A percentile compares a stretch with the other conserved stretches of the same genome.
phyloP scores from a whole-genome alignment of 1,140 invertebrate genomes.

The Achroia grisella region DNA sequence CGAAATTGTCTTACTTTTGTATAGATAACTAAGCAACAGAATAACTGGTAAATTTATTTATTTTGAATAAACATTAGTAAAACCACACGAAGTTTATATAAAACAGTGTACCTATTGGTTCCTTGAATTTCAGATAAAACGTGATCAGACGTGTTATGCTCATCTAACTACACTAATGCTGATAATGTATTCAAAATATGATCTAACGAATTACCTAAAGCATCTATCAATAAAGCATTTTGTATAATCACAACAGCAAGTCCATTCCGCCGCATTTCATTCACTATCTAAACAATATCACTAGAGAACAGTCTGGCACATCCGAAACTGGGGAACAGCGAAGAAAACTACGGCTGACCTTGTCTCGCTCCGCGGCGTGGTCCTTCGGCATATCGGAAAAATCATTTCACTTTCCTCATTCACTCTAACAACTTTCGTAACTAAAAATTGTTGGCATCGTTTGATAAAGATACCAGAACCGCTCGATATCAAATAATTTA shows the following conservation, averaged over 20 bases:
- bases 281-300: slow-evolving; percentile 67
- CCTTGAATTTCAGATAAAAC: slow-evolving; percentile 42
- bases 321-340: slow-evolving; percentile 70
- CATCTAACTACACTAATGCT: slow-evolving; percentile 35
- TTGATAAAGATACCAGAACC: slow-evolving; percentile 4
- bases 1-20: slow-evolving; percentile 15
- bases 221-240: slow-evolving; percentile 65
- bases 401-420: slow-evolving; percentile 44
- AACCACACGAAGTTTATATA: slow-evolving; percentile 34
- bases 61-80: slow-evolving; percentile 43
- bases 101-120: slow-evolving; percentile 44
- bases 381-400: slow-evolving; percentile 40
- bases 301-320: slow-evolving; percentile 63
- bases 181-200: slow-evolving; percentile 64
- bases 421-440: slow-evolving; percentile 3
- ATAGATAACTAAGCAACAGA: slow-evolving; percentile 16
- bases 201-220: slow-evolving; percentile 62
- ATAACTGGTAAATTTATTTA: slow-evolving; percentile 16
- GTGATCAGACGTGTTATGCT: slow-evolving; percentile 40
- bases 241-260: slow-evolving; percentile 64
- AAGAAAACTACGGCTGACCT: slow-evolving; percentile 66
- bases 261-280: slow-evolving; percentile 48
- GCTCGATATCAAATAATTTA: background rate
- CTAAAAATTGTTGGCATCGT: slow-evolving; percentile 11
- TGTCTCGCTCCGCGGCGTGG: slow-evolving; percentile 49